Conservation (phyloP, 2,888 invertebrate species). For the Drosophila stalkeri region DNA sequence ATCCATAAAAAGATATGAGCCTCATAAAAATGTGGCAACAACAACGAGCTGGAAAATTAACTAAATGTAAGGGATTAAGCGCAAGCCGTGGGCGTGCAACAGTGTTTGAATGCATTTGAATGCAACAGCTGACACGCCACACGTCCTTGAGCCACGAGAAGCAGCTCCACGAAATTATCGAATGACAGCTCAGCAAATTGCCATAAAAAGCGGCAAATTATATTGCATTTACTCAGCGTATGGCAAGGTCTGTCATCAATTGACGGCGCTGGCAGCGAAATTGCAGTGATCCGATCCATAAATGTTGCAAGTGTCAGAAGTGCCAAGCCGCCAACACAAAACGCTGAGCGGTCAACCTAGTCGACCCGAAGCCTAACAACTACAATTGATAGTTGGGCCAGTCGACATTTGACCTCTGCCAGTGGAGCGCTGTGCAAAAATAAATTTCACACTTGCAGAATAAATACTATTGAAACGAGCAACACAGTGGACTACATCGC, state of each 20-base stretch:
- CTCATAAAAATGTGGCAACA: conserved; percentile 64
- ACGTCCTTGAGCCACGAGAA: conserved; percentile 3
- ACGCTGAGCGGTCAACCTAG: conserved; percentile 61
- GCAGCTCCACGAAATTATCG: conserved; percentile 47
- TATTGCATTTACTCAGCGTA: conserved; percentile 41
- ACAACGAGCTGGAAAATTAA: conserved; percentile 19
- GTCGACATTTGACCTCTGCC: conserved; percentile 39
- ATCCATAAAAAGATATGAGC: conserved; percentile 71
- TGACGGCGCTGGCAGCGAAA: conserved; percentile 47
- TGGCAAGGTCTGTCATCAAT: conserved; percentile 24
- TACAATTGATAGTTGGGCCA: background rate
- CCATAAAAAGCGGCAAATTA: conserved; percentile 58
- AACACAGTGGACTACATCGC: conserved; percentile 6
- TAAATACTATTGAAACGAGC: conserved; percentile 80
- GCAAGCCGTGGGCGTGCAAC: conserved; percentile 42
- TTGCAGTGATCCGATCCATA: conserved; percentile 79
- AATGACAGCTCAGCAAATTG: conserved; percentile 38
- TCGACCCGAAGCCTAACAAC: conserved; percentile 29
- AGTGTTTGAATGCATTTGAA: conserved; percentile 51
- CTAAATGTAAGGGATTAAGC: conserved; percentile 7
- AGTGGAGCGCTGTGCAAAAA: conserved; percentile 57
- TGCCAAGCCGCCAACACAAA: conserved; percentile 74
- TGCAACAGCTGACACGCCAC: conserved; percentile 51
- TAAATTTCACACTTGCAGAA: conserved; percentile 76
- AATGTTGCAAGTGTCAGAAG: conserved; percentile 81